phyloP scores from a whole-genome alignment of 2,888 invertebrate species.

The Tetanocera ferruginea region DNA sequence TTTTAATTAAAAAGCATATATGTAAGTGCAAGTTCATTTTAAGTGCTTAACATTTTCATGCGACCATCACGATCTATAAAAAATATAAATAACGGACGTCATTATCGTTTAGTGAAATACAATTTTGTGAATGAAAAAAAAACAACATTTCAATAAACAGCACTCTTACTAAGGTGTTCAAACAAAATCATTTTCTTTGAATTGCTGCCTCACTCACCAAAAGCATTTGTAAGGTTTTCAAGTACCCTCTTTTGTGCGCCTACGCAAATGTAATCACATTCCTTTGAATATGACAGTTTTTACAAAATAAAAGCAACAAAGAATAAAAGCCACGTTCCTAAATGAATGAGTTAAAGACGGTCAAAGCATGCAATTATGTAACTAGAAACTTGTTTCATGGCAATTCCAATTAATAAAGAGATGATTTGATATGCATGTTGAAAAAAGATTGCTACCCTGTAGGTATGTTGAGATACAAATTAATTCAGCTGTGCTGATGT shows the following conservation, averaged over 20 bases:
- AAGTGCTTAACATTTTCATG: too few relatives aligned
- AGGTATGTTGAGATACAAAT: too few relatives aligned
- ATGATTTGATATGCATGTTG: conserved; percentile 21
- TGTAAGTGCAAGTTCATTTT: background rate
- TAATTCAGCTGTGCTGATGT: too few relatives aligned
- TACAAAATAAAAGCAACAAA: background rate
- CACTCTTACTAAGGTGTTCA: background rate
- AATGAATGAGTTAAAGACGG: background rate
- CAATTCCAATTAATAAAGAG: conserved; percentile 17
- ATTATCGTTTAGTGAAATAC: conserved; percentile 60
- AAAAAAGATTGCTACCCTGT: background rate
- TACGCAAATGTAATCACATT: conserved; percentile 60
- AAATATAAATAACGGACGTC: conserved; percentile 52
- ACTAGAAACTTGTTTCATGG: background rate
- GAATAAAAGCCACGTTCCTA: background rate
- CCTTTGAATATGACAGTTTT: too few relatives aligned
- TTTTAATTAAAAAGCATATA: background rate
- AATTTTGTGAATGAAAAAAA: conserved; percentile 34
- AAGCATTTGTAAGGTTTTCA: background rate
- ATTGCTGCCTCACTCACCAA: too few relatives aligned
- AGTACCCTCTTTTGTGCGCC: background rate
- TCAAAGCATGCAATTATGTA: background rate
- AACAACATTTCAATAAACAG: conserved; percentile 3
- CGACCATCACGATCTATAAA: background rate
- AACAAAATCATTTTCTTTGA: background rate